phyloP scores from a whole-genome alignment of 2,797 vertebrate species.

The Clarias pachynema region DNA sequence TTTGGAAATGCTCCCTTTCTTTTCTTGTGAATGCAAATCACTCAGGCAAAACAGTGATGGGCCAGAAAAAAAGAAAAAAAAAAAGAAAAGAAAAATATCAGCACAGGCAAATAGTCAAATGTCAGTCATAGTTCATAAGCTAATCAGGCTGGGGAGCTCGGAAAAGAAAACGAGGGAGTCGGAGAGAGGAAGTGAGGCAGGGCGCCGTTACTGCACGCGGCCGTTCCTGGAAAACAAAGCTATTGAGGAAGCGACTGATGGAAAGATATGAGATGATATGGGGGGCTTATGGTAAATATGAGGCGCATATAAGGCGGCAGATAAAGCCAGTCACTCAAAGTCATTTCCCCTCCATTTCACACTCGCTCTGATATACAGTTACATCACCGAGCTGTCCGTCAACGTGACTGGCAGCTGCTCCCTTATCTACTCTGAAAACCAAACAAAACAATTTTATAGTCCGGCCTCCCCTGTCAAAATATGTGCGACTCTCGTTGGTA shows the following conservation, averaged over 20 bases:
- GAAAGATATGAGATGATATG: conserved; percentile 55
- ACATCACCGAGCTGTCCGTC: conserved; percentile 60
- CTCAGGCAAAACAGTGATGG: conserved; percentile 49
- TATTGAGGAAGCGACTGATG: conserved; percentile 53
- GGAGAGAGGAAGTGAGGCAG: conserved; percentile 2
- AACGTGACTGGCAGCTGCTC: conserved; percentile 59
- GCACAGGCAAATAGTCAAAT: conserved; percentile 56
- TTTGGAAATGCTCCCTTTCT: conserved; percentile 39
- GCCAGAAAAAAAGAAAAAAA: conserved; percentile 28
- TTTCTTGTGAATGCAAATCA: conserved; percentile 53
- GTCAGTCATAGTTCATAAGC: conserved; percentile 64
- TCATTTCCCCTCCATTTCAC: conserved; percentile 51
- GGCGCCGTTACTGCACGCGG: conserved; percentile 35
- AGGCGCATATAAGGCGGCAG: conserved; percentile 54
- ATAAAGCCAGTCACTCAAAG: conserved; percentile 61
- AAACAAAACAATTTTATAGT: conserved; percentile 56
- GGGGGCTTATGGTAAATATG: conserved; percentile 60
- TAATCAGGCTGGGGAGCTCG: conserved; percentile 53
- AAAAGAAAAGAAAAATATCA: conserved; percentile 43
- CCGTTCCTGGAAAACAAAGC: conserved; percentile 53
- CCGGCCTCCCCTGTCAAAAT: conserved; percentile 50
- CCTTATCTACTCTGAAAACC: conserved; percentile 58
- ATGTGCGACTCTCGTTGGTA: conserved; percentile 44
- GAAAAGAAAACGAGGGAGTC: conserved; percentile 30
- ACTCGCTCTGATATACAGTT: conserved; percentile 53